Percentiles rank a stretch among this genome's conserved stretches.
These are phyloP conservation scores for Sternarchorhynchus goeldii DNA, from an alignment of 2,797 vertebrate species.

Conservation along the genomic window DNA sequence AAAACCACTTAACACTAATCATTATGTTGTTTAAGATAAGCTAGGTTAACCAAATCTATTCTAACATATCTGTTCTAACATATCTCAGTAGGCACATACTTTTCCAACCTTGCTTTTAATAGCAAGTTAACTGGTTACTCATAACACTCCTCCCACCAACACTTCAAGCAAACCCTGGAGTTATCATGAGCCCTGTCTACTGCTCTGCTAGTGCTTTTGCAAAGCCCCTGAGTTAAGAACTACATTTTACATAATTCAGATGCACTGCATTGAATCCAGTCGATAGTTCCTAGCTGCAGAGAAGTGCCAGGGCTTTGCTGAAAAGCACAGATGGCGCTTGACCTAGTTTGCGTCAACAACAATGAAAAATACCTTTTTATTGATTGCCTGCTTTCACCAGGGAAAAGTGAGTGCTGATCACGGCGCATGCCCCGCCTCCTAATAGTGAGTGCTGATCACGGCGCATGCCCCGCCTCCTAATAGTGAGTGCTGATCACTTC, in stretches of 20 bases:
- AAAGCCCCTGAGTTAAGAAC: constrained; percentile 15
- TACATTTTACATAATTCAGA: constrained; percentile 70
- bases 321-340: constrained; percentile 47
- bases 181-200: not conserved
- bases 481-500: not conserved
- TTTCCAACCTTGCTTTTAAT: constrained; percentile 4
- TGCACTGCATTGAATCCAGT: constrained; percentile 56
- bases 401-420: not conserved
- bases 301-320: constrained; percentile 44
- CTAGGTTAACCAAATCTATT: not conserved
- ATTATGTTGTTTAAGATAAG: too few species aligned
- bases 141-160: not conserved
- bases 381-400: constrained; percentile 26
- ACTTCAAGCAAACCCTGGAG: not conserved
- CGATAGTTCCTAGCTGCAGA: constrained; percentile 57
- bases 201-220: constrained; percentile 16
- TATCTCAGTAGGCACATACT: not conserved
- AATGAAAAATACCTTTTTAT: constrained; percentile 44
- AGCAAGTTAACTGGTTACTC: constrained; percentile 12
- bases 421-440: too few species aligned
- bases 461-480: constrained; percentile 13
- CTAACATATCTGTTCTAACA: not conserved
- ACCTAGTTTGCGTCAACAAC: constrained; percentile 46
- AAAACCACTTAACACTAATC: too few species aligned
- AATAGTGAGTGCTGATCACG: not conserved